phyloP scores from a whole-genome alignment of 2,888 invertebrate species.

The Microplitis deprimator region DNA sequence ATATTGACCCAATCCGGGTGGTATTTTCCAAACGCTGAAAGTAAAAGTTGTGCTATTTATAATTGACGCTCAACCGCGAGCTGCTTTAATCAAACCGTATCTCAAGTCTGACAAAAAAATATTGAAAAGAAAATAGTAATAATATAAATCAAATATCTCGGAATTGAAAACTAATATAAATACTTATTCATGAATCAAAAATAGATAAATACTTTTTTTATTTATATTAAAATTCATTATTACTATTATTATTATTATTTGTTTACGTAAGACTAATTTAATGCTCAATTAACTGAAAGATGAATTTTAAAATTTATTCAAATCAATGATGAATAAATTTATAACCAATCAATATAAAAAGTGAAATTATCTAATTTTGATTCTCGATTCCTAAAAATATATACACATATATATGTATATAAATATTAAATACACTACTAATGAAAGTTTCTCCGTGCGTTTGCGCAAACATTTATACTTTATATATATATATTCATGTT shows the following conservation, averaged over 20 bases:
- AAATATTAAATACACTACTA: not conserved
- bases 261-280: not conserved
- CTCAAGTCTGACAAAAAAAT: constrained; percentile 40
- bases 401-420: not conserved
- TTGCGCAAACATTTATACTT: not conserved
- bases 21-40: constrained; percentile 36
- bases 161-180: not conserved
- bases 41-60: constrained; percentile 30
- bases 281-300: not conserved
- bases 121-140: constrained; percentile 43
- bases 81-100: constrained; percentile 34
- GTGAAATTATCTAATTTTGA: not conserved
- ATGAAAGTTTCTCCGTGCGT: not conserved
- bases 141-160: not conserved
- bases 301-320: not conserved
- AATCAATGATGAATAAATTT: not conserved
- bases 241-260: not conserved
- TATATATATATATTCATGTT: not conserved
- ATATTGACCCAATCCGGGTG: constrained; percentile 4
- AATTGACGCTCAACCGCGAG: constrained; percentile 19
- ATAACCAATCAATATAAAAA: not conserved
- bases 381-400: not conserved
- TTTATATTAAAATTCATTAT: not conserved
- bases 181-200: not conserved
- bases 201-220: no score